Evolutionary conservation across 2,113 vertebrate genomes (phyloP), one percentile per base, ranked within the genome.

Genomic region (Phylloscopus whistleri): DNA sequence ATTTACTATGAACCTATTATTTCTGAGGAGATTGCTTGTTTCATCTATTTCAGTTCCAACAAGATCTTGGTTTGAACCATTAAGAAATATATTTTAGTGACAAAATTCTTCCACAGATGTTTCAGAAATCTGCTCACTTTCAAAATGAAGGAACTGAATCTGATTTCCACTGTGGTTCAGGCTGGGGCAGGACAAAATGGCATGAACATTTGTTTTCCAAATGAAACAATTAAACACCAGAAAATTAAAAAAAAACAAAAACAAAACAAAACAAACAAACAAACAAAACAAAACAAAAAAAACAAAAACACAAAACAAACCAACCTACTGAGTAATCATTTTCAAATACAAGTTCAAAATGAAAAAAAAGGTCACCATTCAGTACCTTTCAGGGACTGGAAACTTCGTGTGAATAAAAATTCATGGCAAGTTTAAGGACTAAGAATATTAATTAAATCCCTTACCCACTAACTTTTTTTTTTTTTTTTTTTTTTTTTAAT

Each of bases 81-180:
- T 80, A 93, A 24, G 44, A 80, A 93, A 84, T 26, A 60, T 20
- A 73, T 69, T 93, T 86, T 73, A 64, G 44, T 11, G 51, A 62
- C 35, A 85, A 58, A 60, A 27, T 68, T 75, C 33, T 90, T 74
- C 39, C 69, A 75, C 23, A 46, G 48, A 33, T 70, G 44, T 80
- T 86, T 73, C 73, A 87, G 70, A 77, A 73, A 80, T 68, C 15
- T 9, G 53, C 80, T 86, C 11, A 43, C 69, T 64, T 87, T 85
- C 60, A 92, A 93, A 90, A 88, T 51, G 20, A 82, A 90, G 41
- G 48, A 82, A 92, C 48, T 85, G 49, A 90, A 90, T 87, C 44
- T 43, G 39, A 67, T 75, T 82, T 74, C 55, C 33, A 39, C 13
- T 63, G 52, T 2, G 7, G 52, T 23, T 75, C 66, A 85, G 66